These are phyloP conservation scores for Nanorana parkeri DNA, from an alignment of 2,113 vertebrate genomes.

Conservation along the genomic window DNA sequence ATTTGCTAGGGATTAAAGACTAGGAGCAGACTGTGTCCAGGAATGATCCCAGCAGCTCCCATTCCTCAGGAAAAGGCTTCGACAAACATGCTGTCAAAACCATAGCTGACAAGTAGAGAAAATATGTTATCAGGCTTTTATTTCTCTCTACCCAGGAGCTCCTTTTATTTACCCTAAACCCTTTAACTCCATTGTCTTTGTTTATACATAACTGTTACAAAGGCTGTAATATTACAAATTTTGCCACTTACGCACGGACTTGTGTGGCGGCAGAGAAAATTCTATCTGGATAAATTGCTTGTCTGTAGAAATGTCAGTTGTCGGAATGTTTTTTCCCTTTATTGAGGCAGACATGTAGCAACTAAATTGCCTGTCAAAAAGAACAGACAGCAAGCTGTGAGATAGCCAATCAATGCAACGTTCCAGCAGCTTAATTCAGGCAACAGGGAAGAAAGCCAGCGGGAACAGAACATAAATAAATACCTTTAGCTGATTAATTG, in stretches of 20 bases:
- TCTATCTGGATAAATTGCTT: conserved; percentile 53
- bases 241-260: conserved; percentile 2
- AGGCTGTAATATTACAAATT: conserved; percentile 25
- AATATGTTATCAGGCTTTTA: conserved; percentile 2
- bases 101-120: neutral
- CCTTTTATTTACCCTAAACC: conserved; percentile 14
- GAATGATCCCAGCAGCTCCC: conserved; percentile 15
- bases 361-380: conserved; percentile 58
- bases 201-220: conserved; percentile 26
- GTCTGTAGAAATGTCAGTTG: conserved; percentile 53
- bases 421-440: conserved; percentile 51
- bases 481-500: conserved; percentile 50
- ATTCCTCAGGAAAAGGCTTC: neutral
- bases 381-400: conserved; percentile 55
- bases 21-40: neutral
- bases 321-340: conserved; percentile 47
- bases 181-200: conserved; percentile 16
- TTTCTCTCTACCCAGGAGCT: neutral
- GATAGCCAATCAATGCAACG: conserved; percentile 54
- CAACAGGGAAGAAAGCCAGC: conserved; percentile 45
- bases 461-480: conserved; percentile 54
- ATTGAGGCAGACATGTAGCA: conserved; percentile 53
- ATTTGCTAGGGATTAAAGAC: neutral
- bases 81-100: neutral
- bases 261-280: conserved; percentile 11